Evolutionary conservation across 2,113 vertebrate genomes (phyloP).

Genomic region (Ceyx melanurus): DNA sequence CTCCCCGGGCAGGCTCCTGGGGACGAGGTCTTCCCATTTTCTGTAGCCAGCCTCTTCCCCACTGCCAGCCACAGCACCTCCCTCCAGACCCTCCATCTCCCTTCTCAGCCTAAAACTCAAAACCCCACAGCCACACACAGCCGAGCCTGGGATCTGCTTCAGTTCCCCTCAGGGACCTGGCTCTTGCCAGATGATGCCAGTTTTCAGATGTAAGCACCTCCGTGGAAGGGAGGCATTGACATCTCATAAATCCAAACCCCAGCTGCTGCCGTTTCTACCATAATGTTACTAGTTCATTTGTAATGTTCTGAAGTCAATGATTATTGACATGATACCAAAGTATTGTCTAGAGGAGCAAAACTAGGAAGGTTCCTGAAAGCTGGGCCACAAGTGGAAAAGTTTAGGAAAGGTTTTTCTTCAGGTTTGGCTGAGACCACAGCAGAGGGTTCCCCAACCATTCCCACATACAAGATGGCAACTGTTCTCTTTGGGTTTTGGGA

Average conservation of each 20-base stretch:
- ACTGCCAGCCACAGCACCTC: not conserved
- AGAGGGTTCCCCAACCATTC: not conserved
- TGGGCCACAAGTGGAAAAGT: not conserved
- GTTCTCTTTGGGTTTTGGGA: not conserved
- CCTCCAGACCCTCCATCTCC: not conserved
- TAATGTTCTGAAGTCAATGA: not conserved
- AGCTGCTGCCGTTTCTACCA: not conserved
- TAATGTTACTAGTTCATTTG: not conserved
- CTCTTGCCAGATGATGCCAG: not conserved
- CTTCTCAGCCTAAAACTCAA: not conserved
- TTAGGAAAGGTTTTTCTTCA: not conserved
- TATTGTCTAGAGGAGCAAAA: not conserved
- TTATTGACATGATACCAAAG: not conserved
- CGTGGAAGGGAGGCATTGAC: not conserved
- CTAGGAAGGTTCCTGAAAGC: not conserved
- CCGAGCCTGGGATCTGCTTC: not conserved
- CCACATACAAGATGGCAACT: not conserved
- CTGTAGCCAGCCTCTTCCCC: not conserved
- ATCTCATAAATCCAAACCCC: not conserved
- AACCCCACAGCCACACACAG: not conserved
- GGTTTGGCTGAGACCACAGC: not conserved
- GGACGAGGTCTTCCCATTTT: not conserved
- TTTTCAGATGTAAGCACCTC: not conserved
- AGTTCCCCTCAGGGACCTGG: not conserved
- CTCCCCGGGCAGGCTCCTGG: not conserved